Evolutionary conservation across 2,113 vertebrate genomes (phyloP).

Genomic region (Emydocephalus ijimae): DNA sequence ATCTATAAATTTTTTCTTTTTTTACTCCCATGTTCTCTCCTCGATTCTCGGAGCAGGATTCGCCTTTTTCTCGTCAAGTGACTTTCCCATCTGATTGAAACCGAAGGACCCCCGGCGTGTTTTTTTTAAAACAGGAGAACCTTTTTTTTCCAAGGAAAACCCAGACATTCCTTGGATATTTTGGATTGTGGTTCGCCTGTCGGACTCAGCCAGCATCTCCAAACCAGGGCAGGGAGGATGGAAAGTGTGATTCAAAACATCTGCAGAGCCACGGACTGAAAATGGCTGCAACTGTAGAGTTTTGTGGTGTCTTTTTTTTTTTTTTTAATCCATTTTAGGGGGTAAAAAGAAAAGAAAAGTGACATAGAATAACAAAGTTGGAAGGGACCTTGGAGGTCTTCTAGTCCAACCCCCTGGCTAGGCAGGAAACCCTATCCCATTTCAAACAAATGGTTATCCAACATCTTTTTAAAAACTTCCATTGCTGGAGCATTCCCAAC

Average conservation of each 20-base stretch:
- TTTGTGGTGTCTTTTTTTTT: background rate
- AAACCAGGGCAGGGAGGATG: background rate
- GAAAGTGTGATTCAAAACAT: background rate
- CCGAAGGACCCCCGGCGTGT: too few species aligned
- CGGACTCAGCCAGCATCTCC: background rate
- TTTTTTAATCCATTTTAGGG: background rate
- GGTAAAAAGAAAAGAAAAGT: background rate
- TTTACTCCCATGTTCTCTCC: background rate
- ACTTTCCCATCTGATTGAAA: background rate
- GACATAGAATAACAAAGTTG: too few species aligned
- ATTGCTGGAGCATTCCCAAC: too few species aligned
- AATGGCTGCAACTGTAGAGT: background rate
- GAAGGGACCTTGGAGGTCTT: too few species aligned
- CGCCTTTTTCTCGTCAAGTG: background rate
- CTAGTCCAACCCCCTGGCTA: too few species aligned
- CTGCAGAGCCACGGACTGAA: background rate
- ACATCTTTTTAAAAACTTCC: too few species aligned
- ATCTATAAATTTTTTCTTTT: background rate
- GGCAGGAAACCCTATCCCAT: fast-evolving
- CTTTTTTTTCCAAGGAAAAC: background rate
- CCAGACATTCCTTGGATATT: background rate
- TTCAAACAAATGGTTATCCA: too few species aligned
- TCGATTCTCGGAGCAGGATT: background rate
- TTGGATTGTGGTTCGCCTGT: background rate
- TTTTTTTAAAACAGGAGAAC: too few species aligned